Conservation (phyloP, 1,140 invertebrate species). For the Euglossa dilemma region DNA sequence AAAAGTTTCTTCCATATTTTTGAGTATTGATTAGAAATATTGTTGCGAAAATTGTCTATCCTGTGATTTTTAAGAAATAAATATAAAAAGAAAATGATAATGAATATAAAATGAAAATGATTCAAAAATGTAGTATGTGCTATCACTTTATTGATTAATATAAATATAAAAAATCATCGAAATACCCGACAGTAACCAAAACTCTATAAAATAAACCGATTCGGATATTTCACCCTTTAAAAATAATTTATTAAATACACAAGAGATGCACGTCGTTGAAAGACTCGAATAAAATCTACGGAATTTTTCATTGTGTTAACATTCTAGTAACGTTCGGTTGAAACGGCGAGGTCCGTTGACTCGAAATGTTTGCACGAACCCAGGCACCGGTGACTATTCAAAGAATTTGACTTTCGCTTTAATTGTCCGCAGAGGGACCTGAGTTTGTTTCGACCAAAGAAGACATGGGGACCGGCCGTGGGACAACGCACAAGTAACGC, state of each 20-base stretch:
- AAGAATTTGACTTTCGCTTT: conserved; percentile 62
- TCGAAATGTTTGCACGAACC: conserved; percentile 20
- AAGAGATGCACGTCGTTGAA: background rate
- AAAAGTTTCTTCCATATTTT: too few species aligned
- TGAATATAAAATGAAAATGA: too few species aligned
- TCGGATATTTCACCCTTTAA: too few species aligned
- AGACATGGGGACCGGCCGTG: conserved; percentile 72
- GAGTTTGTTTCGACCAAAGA: conserved; percentile 73
- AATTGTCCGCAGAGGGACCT: conserved; percentile 73
- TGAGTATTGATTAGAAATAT: too few species aligned
- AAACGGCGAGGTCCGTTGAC: background rate
- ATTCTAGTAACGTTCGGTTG: background rate
- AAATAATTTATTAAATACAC: background rate
- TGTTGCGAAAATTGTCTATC: too few species aligned
- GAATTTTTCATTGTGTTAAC: conserved; percentile 11
- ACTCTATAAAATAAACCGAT: too few species aligned
- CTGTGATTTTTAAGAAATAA: too few species aligned
- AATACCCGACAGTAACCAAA: too few species aligned
- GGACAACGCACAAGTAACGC: conserved; percentile 29
- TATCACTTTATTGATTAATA: too few species aligned
- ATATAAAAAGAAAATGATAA: too few species aligned
- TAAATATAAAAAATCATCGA: too few species aligned
- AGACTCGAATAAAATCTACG: background rate
- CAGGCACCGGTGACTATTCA: background rate
- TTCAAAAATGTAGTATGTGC: too few species aligned